Evolutionary conservation across 2,888 invertebrate species (phyloP), one percentile per base, ranked within the genome.

Genomic region (Hyalella azteca): DNA sequence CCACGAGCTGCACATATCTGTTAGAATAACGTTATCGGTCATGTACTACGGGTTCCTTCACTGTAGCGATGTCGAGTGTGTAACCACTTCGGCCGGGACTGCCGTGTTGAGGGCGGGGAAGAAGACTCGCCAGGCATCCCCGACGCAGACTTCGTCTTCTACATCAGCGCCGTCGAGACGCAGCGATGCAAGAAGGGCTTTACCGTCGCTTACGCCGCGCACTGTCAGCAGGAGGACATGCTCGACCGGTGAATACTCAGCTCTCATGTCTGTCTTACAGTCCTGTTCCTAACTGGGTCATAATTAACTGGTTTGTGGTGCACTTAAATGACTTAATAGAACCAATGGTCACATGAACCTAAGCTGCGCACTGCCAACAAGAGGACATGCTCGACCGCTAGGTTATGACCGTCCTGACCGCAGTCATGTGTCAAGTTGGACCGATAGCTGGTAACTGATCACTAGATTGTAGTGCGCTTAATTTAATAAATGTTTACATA

Each of bases 351-450:
- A n/a, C n/a, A n/a, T n/a, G n/a, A n/a, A n/a, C 98, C 0, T 98
- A 98, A 89, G 98, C 98, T 0, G 97, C 98, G 0, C 98, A 99
- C 88, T 99, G 99, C 86, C 98, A 99, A 87, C 97, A 97, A 88
- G 98, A 99, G 88, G 91, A 93, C 0, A 93, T 93, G 0, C 89
- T 97, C 48, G 98, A 99, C 89, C 91, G 95, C 94, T 94, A 86
- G 86, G 86, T 75, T 11, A 1, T 9, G 5, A 1, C 19, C 15
- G 7, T n/a, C n/a, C n/a, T n/a, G n/a, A n/a, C n/a, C n/a, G n/a
- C n/a, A n/a, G n/a, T n/a, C n/a, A n/a, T n/a, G n/a, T n/a, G n/a
- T n/a, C n/a, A n/a, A n/a, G n/a, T n/a, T n/a, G n/a, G n/a, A n/a
- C n/a, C n/a, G n/a, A n/a, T n/a, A n/a, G n/a, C n/a, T n/a, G n/a